Evolutionary conservation across 2,113 vertebrate species (phyloP).

Genomic region (Solea solea): DNA sequence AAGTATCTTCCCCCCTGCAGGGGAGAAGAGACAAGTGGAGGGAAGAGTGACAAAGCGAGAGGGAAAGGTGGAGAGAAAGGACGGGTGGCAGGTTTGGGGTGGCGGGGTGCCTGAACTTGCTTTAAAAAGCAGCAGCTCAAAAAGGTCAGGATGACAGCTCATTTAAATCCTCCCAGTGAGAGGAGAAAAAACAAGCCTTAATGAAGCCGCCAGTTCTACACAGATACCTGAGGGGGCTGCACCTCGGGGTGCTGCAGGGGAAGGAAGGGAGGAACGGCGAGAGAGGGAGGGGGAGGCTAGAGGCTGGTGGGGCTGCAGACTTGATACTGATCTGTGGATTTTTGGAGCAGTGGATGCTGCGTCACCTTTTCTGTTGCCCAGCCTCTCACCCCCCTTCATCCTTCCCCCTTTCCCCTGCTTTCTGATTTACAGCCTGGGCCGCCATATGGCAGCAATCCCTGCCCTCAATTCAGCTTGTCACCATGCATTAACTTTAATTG

Average conservation of each 20-base stretch:
- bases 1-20: slow-evolving; percentile 67
- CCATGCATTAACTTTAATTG: slow-evolving; percentile 81
- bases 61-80: slow-evolving; percentile 61
- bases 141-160: slow-evolving; percentile 84
- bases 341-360: slow-evolving; percentile 43
- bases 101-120: slow-evolving; percentile 53
- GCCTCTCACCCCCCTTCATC: slow-evolving; percentile 30
- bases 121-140: slow-evolving; percentile 75
- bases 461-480: slow-evolving; percentile 78
- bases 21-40: slow-evolving; percentile 62
- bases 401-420: slow-evolving; percentile 14
- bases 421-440: slow-evolving; percentile 73
- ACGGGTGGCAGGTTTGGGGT: slow-evolving; percentile 40
- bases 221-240: slow-evolving; percentile 68
- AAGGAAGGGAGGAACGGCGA: slow-evolving; percentile 16
- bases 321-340: slow-evolving; percentile 31
- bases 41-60: slow-evolving; percentile 70
- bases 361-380: slow-evolving; percentile 53
- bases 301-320: slow-evolving; percentile 24
- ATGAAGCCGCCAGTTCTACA: slow-evolving; percentile 76
- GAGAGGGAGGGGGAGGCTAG: slow-evolving; percentile 6
- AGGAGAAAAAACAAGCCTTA: slow-evolving; percentile 68
- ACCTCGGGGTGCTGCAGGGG: slow-evolving; percentile 64
- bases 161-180: slow-evolving; percentile 81
- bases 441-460: slow-evolving; percentile 81